These are phyloP conservation scores for Heterochromis multidens DNA, from an alignment of 2,113 vertebrate species.

Conservation along the genomic window DNA sequence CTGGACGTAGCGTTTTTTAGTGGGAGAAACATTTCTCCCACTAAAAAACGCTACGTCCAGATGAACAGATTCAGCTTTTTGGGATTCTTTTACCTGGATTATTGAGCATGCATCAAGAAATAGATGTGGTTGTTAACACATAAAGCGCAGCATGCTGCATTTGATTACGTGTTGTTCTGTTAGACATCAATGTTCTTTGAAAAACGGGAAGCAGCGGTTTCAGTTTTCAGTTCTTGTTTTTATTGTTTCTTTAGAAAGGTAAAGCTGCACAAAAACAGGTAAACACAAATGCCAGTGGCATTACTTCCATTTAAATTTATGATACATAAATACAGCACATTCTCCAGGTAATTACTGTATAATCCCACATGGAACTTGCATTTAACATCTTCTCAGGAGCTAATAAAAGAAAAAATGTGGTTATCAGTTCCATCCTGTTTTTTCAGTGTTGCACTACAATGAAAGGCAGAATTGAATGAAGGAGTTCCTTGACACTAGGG, in stretches of 20 bases:
- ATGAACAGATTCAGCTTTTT: too few species aligned
- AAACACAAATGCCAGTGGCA: not conserved
- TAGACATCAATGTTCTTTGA: not conserved
- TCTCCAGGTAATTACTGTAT: not conserved
- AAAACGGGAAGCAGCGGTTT: not conserved
- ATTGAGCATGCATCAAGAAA: too few species aligned
- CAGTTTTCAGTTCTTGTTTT: slow-evolving; percentile 28
- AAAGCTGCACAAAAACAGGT: not conserved
- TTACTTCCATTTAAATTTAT: not conserved
- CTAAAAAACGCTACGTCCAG: too few species aligned
- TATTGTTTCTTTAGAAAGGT: slow-evolving; percentile 1
- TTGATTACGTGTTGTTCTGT: not conserved
- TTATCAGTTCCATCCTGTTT: not conserved
- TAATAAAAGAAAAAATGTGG: not conserved
- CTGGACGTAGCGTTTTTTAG: too few species aligned
- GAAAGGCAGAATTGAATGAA: not conserved
- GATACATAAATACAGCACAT: not conserved
- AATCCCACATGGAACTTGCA: not conserved
- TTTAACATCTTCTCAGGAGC: not conserved
- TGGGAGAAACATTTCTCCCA: too few species aligned
- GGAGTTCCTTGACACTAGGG: not conserved
- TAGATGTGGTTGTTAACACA: not conserved
- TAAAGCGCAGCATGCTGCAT: not conserved
- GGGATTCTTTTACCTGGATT: too few species aligned
- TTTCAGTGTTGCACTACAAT: not conserved